These are phyloP conservation scores for Formica exsecta DNA, from an alignment of 1,140 invertebrate species.

Conservation along the genomic window DNA sequence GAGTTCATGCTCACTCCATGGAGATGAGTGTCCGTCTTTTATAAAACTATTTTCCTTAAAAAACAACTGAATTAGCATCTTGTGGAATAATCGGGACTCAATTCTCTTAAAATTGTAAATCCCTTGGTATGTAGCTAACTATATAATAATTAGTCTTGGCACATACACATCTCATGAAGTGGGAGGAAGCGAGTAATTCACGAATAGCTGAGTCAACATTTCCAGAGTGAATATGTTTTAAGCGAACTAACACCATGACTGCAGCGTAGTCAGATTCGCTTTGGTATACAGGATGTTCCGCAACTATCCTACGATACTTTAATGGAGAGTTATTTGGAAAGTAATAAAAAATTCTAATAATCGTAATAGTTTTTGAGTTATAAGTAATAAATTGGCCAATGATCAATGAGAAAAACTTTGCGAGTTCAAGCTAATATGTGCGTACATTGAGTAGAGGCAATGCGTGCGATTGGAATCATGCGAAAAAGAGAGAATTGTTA, in stretches of 20 bases:
- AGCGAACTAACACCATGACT: slow-evolving; percentile 38
- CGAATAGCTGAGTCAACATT: slow-evolving; percentile 76
- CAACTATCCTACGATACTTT: neutral
- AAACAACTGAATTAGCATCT: neutral
- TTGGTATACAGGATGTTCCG: no score
- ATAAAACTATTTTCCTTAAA: slow-evolving; percentile 2
- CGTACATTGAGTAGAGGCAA: neutral
- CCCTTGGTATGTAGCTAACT: slow-evolving; percentile 3
- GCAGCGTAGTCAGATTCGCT: neutral
- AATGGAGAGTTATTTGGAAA: neutral
- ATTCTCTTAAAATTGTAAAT: neutral
- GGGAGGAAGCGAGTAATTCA: slow-evolving; percentile 63
- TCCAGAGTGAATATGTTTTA: slow-evolving; percentile 63
- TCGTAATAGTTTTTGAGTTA: neutral
- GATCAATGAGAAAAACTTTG: neutral
- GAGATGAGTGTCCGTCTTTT: neutral
- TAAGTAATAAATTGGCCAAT: neutral
- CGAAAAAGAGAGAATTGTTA: slow-evolving; percentile 44
- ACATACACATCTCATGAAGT: slow-evolving; percentile 41
- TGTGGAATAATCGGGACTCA: slow-evolving; percentile 1
- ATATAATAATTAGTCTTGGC: slow-evolving; percentile 19
- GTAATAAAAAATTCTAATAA: neutral
- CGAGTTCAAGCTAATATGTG: neutral
- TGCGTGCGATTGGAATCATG: slow-evolving; percentile 39
- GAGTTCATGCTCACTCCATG: neutral